These are phyloP conservation scores for Boloria euphrosyne DNA, from an alignment of 2,888 invertebrate genomes.

Conservation along the genomic window DNA sequence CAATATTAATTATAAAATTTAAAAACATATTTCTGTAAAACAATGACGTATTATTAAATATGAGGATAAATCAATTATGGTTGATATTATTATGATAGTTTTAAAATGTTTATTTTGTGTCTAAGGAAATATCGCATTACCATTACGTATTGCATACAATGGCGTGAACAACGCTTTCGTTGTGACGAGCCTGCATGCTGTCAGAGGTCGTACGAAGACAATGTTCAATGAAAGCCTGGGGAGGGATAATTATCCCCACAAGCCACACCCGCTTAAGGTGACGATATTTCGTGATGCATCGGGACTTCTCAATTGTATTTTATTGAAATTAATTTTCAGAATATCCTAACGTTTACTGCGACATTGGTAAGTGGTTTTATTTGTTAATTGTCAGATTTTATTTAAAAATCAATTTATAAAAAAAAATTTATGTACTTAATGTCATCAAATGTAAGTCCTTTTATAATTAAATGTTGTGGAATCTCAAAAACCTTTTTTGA, in stretches of 20 bases:
- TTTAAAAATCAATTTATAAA: too few relatives aligned
- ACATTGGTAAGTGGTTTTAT: neutral
- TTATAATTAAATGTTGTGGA: too few relatives aligned
- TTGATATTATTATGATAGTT: too few relatives aligned
- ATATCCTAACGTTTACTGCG: neutral
- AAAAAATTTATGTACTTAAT: too few relatives aligned
- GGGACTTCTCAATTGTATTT: neutral
- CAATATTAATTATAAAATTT: too few relatives aligned
- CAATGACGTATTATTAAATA: too few relatives aligned
- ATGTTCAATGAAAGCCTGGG: slow-evolving; percentile 69
- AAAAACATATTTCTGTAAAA: too few relatives aligned
- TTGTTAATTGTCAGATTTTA: neutral
- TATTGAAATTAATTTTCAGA: neutral
- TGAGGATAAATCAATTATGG: too few relatives aligned
- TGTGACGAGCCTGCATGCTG: slow-evolving; percentile 41
- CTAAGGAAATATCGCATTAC: slow-evolving; percentile 4
- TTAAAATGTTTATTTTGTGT: neutral
- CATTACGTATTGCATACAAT: neutral
- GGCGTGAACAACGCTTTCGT: slow-evolving; percentile 29
- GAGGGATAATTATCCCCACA: slow-evolving; percentile 72
- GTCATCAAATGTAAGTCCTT: too few relatives aligned
- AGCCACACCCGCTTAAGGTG: slow-evolving; percentile 67
- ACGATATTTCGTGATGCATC: slow-evolving; percentile 21
- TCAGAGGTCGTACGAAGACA: slow-evolving; percentile 74
- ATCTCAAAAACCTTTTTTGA: too few relatives aligned